Conservation (phyloP, 2,888 invertebrate species). For the Cartodere bifasciata region DNA sequence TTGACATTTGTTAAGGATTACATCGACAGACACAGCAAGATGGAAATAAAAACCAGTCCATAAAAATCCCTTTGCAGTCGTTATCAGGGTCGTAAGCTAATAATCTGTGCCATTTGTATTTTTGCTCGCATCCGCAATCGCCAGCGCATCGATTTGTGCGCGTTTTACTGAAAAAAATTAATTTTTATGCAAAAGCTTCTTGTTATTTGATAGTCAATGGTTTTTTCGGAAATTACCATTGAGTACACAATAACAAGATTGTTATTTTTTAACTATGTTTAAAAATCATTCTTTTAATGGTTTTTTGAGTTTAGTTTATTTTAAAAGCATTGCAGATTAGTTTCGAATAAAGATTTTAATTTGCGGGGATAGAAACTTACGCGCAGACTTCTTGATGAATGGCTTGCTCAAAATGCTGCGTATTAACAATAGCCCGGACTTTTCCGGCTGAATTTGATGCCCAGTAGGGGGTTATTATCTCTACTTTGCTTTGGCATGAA, state of each 20-base stretch:
- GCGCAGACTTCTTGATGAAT: conserved; percentile 92
- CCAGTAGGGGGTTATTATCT: conserved; percentile 91
- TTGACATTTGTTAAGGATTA: too few relatives aligned
- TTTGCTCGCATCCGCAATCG: conserved; percentile 84
- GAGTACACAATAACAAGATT: too few relatives aligned
- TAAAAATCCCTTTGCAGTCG: conserved; percentile 86
- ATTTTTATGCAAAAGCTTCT: too few relatives aligned
- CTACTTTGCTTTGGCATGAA: conserved; percentile 82
- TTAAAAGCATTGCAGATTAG: too few relatives aligned
- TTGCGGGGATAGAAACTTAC: conserved; percentile 45
- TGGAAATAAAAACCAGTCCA: conserved; percentile 90
- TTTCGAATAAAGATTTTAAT: too few relatives aligned
- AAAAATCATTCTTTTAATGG: too few relatives aligned
- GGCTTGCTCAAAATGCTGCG: conserved; percentile 89
- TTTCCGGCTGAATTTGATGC: conserved; percentile 87
- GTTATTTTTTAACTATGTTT: too few relatives aligned
- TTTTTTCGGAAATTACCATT: too few relatives aligned
- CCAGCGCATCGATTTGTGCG: conserved; percentile 69
- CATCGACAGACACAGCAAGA: conserved; percentile 81
- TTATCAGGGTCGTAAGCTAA: conserved; percentile 86
- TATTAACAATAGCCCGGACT: conserved; percentile 83
- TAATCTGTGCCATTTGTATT: conserved; percentile 76
- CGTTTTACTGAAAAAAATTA: conserved; percentile 49
- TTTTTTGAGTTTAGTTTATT: too few relatives aligned
- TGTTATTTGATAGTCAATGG: too few relatives aligned